A percentile compares a stretch with the other conserved stretches of the same genome.
These are phyloP conservation scores for Epirrhoe alternata DNA, from an alignment of 2,888 invertebrate species.

Conservation along the genomic window DNA sequence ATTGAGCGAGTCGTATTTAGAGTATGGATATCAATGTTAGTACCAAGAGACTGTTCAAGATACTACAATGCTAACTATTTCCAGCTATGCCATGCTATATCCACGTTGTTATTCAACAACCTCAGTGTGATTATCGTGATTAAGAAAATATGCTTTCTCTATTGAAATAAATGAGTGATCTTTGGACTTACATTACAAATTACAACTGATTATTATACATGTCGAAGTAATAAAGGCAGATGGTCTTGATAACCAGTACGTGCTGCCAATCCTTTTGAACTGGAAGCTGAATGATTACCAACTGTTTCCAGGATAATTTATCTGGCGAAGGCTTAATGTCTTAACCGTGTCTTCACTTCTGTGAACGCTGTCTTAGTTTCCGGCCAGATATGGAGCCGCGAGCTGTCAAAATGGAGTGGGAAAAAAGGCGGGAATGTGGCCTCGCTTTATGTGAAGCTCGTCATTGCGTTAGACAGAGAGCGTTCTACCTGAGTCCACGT, in stretches of 20 bases:
- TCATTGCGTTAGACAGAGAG: constrained; percentile 79
- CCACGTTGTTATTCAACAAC: too few relatives aligned
- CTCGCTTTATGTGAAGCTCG: constrained; percentile 84
- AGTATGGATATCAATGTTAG: background rate
- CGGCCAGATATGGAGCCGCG: constrained; percentile 85
- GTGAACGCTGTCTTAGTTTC: constrained; percentile 81
- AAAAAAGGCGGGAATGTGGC: constrained; percentile 86
- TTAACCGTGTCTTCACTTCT: constrained; percentile 42
- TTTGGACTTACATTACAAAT: background rate
- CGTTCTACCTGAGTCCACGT: constrained; percentile 43
- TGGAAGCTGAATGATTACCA: background rate
- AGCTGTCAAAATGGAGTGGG: constrained; percentile 86
- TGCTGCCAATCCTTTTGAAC: background rate
- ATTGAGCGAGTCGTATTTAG: background rate
- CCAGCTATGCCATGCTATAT: too few relatives aligned
- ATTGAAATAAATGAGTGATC: background rate
- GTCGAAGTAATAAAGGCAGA: background rate
- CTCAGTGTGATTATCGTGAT: too few relatives aligned
- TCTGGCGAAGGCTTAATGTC: constrained; percentile 2
- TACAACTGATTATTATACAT: background rate
- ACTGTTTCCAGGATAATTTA: background rate
- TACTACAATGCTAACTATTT: too few relatives aligned
- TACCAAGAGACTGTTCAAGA: background rate
- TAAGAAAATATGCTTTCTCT: background rate
- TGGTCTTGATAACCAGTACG: background rate